A percentile compares a stretch with the other conserved stretches of the same genome.
phyloP scores from a whole-genome alignment of 2,888 invertebrate genomes.

The Piscicola geometra region DNA sequence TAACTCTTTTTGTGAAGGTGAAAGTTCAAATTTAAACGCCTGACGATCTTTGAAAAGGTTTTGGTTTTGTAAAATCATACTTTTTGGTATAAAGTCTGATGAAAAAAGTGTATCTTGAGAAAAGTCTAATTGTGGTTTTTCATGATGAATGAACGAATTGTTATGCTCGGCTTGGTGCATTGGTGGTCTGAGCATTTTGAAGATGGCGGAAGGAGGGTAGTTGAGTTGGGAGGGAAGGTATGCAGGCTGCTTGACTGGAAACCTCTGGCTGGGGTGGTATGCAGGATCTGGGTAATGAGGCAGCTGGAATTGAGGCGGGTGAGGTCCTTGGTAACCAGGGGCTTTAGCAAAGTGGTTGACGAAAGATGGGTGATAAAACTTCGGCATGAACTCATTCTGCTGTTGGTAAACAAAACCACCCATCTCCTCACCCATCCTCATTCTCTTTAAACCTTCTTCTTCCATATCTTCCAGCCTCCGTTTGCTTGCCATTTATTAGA shows the following conservation, averaged over 20 bases:
- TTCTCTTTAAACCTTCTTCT: background rate
- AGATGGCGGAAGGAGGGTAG: background rate
- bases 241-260: background rate
- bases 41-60: background rate
- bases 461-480: background rate
- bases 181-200: background rate
- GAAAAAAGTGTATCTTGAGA: background rate
- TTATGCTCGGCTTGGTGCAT: too few species aligned
- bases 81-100: conserved; percentile 1
- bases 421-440: background rate
- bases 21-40: background rate
- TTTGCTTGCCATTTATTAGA: background rate
- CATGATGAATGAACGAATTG: too few species aligned
- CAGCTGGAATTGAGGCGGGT: background rate
- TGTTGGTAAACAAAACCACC: background rate
- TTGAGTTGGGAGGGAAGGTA: background rate
- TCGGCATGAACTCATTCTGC: background rate
- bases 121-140: too few species aligned
- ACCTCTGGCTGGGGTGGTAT: background rate
- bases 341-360: background rate
- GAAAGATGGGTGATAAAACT: background rate
- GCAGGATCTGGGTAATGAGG: background rate
- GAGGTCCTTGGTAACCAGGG: background rate
- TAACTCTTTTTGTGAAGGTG: background rate
- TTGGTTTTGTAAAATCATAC: background rate